phyloP scores from a whole-genome alignment of 2,113 vertebrate species.

The Oophaga pumilio region DNA sequence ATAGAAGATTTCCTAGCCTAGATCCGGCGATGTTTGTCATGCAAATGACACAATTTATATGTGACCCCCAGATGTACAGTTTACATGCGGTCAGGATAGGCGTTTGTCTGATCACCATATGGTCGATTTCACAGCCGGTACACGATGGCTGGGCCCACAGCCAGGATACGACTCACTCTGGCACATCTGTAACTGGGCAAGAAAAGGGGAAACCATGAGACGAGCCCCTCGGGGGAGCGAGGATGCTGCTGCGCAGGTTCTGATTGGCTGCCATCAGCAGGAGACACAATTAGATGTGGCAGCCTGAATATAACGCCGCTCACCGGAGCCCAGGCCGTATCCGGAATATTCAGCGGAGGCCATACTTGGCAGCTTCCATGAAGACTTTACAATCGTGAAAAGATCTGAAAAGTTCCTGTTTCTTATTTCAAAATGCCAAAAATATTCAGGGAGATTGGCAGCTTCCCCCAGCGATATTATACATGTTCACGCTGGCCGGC shows the following conservation, averaged over 20 bases:
- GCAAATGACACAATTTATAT: background rate
- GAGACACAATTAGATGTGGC: conserved; percentile 43
- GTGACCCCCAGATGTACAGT: background rate
- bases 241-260: background rate
- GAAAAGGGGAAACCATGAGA: background rate
- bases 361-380: conserved; percentile 36
- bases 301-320: conserved; percentile 52
- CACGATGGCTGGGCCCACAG: background rate
- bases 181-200: background rate
- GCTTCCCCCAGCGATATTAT: background rate
- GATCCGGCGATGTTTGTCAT: too few species aligned
- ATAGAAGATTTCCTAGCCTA: too few species aligned
- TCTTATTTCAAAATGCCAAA: conserved; percentile 43
- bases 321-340: background rate
- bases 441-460: conserved; percentile 51
- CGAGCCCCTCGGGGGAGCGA: background rate
- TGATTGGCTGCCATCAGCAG: background rate
- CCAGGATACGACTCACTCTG: background rate
- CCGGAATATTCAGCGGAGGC: conserved; percentile 6
- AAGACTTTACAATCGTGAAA: conserved; percentile 39
- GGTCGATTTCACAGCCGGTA: background rate
- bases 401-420: conserved; percentile 27
- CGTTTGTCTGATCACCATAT: background rate
- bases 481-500: background rate
- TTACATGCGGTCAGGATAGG: background rate